Evolutionary conservation across 1,140 invertebrate species (phyloP), one percentile per base, ranked within the genome.

Genomic region (Drosophila rufa): DNA sequence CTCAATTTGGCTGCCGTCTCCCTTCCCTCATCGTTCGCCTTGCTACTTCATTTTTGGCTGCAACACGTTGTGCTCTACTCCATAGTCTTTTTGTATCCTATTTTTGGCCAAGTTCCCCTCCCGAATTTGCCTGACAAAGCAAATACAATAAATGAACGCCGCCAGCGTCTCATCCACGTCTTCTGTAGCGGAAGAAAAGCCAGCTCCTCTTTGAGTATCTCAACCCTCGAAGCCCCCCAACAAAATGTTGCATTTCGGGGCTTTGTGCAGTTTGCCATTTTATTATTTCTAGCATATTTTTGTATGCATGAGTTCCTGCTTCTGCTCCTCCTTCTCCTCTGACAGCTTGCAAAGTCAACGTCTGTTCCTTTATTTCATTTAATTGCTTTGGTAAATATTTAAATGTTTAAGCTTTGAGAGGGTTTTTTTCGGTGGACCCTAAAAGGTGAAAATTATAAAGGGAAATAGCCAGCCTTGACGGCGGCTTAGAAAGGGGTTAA

Each of bases 81-180:
- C 2, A 7, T 33, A 38, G 58, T 58, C 36, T 47, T 30, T 40
- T 36, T 78, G 25, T 33, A 42, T 33, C 38, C 38, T 14, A n/a
- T n/a, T 43, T 43, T 33, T 43, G 65, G 14, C 43, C 67, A 57
- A 57, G 17, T 36, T 12, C 42, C 57, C 66, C 51, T 22, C 2
- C 58, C 25, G 30, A 40, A 33, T 14, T 57, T 43, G 59, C 43
- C 62, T 50, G 40, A 59, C 69, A 61, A 51, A 45, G 62, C 56
- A 82, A 82, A 79, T 79, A 82, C 55, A 78, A 82, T 45, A 74
- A 57, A 79, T 79, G 46, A 79, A 57, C 50, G 69, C 67, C 66
- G 43, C 38, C 68, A 53, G 62, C 25, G 42, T 22, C 27, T 45
- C 59, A 58, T 55, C 78, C 65, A 59, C 25, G 45, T 61, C 57